Conservation (phyloP, 2,888 invertebrate genomes). For the Cancer borealis region DNA sequence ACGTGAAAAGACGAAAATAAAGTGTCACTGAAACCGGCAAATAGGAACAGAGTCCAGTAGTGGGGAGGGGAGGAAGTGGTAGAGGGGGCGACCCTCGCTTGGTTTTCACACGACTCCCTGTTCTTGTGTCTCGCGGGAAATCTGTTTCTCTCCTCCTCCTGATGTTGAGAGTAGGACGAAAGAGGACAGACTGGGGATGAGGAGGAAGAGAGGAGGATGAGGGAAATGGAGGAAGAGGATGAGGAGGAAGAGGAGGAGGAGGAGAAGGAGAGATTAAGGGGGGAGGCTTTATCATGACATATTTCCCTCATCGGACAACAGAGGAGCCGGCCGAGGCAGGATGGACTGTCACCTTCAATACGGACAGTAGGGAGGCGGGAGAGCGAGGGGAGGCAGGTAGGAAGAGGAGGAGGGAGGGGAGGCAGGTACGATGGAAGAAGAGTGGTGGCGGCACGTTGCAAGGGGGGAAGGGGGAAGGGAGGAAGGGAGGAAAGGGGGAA, state of each 20-base stretch:
- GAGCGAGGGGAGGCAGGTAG: background rate
- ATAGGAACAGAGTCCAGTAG: background rate
- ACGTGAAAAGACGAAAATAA: conserved; percentile 5
- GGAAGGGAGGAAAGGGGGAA: background rate
- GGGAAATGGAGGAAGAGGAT: background rate
- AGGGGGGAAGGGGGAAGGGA: background rate
- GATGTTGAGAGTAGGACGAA: background rate
- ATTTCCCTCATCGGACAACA: conserved; percentile 21
- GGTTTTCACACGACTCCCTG: background rate
- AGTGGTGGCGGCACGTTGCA: background rate
- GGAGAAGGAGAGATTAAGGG: background rate
- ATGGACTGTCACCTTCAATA: conserved; percentile 29
- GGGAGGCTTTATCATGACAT: background rate
- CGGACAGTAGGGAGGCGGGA: background rate
- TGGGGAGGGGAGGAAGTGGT: background rate
- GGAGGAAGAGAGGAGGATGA: background rate
- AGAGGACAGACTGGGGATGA: background rate
- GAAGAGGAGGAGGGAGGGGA: background rate
- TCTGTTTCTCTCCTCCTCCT: conserved; percentile 7
- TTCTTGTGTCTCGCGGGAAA: background rate
- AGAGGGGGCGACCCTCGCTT: background rate
- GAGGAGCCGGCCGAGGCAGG: background rate
- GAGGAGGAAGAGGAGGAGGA: background rate
- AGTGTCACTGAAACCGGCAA: background rate
- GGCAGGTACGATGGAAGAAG: background rate